Conservation (phyloP, 2,888 invertebrate genomes). For the Diadegma fenestrale region DNA sequence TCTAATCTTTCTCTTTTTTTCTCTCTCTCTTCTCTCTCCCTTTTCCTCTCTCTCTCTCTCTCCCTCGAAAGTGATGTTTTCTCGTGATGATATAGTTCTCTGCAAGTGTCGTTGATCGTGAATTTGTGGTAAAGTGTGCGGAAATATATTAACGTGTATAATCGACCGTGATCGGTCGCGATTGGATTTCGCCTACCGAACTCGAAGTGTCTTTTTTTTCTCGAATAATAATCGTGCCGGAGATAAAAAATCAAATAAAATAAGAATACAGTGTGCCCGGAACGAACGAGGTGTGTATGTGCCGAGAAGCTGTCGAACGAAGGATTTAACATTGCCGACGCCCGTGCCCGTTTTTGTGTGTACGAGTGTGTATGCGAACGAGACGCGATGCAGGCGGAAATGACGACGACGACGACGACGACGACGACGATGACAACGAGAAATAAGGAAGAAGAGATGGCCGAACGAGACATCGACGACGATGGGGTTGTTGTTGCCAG, state of each 20-base stretch:
- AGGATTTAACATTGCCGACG: slow-evolving; percentile 52
- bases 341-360: slow-evolving; percentile 49
- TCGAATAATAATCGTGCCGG: background rate
- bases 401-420: slow-evolving; percentile 74
- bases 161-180: slow-evolving; percentile 33
- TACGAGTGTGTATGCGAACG: slow-evolving; percentile 48
- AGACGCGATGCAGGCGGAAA: slow-evolving; percentile 78
- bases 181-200: slow-evolving; percentile 46
- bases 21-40: background rate
- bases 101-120: slow-evolving; percentile 57
- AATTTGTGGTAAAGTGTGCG: slow-evolving; percentile 38
- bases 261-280: background rate
- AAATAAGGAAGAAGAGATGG: slow-evolving; percentile 63
- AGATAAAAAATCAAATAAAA: background rate
- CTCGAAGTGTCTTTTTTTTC: slow-evolving; percentile 11
- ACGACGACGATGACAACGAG: slow-evolving; percentile 61
- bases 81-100: slow-evolving; percentile 60
- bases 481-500: slow-evolving; percentile 73
- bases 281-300: slow-evolving; percentile 3
- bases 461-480: slow-evolving; percentile 56
- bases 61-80: slow-evolving; percentile 1
- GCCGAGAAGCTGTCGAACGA: slow-evolving; percentile 5
- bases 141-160: slow-evolving; percentile 16
- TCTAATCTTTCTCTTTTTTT: slow-evolving; percentile 77
- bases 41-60: background rate